Evolutionary conservation across 2,113 vertebrate species (phyloP).

Genomic region (Myiopsitta monachus): DNA sequence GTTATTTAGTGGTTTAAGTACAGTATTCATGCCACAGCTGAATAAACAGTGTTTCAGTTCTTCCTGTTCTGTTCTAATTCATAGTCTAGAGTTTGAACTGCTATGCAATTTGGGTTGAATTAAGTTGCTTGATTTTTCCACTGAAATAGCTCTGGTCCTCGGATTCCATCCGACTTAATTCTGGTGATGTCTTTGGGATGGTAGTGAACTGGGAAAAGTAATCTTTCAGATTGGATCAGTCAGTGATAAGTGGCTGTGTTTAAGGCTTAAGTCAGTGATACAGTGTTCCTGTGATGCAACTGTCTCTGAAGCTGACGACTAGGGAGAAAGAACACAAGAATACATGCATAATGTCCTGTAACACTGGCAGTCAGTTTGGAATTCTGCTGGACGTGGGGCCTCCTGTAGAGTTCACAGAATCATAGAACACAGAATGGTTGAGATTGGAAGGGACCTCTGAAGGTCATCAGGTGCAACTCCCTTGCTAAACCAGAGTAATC

Average conservation of each 20-base stretch:
- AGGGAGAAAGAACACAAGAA: not conserved
- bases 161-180: not conserved
- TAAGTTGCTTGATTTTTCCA: not conserved
- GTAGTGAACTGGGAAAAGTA: not conserved
- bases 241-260: not conserved
- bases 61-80: not conserved
- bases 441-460: not conserved
- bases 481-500: not conserved
- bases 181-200: not conserved
- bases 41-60: not conserved
- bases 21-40: not conserved
- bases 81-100: not conserved
- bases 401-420: not conserved
- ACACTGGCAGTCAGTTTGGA: not conserved
- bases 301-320: not conserved
- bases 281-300: not conserved
- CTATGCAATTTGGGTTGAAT: not conserved
- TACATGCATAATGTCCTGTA: not conserved
- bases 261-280: not conserved
- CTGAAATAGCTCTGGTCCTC: not conserved
- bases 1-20: not conserved
- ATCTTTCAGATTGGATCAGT: not conserved
- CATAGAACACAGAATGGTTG: not conserved
- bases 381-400: not conserved
- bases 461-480: not conserved